Evolutionary conservation across 2,888 invertebrate species (phyloP).

Genomic region (Gari tellinella): DNA sequence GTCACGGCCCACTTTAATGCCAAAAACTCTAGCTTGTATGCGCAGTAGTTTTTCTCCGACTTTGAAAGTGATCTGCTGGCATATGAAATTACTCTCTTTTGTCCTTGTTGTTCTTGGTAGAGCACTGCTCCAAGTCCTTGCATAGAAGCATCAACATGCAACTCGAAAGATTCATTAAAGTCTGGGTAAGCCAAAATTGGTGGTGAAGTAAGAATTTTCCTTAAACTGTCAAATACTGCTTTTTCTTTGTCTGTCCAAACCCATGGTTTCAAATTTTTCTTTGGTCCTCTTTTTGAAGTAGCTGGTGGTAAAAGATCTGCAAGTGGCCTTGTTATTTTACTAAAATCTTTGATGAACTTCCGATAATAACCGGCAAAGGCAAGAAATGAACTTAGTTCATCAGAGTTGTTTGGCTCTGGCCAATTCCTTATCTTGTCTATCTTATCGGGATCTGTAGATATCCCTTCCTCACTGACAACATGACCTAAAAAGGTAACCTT

Average conservation of each 20-base stretch:
- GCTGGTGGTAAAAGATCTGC: conserved; percentile 12
- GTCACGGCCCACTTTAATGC: conserved; percentile 41
- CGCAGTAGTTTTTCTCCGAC: conserved; percentile 16
- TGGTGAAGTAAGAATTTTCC: no score
- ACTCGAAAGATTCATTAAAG: conserved; percentile 41
- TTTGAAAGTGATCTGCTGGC: conserved; percentile 12
- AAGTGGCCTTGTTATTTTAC: conserved; percentile 10
- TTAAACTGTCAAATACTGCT: conserved; percentile 10
- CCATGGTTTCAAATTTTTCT: neutral
- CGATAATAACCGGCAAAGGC: conserved; percentile 15
- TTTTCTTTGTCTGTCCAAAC: conserved; percentile 10
- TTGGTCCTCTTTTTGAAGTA: neutral
- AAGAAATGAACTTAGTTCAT: conserved; percentile 7
- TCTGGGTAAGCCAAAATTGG: no score
- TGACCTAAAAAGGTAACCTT: conserved; percentile 4
- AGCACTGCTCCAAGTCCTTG: conserved; percentile 44
- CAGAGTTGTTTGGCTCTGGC: conserved; percentile 2
- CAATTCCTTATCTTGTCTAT: conserved; percentile 21
- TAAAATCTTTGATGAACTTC: conserved; percentile 9
- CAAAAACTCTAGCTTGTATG: conserved; percentile 29
- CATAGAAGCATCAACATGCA: conserved; percentile 44
- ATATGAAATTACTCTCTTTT: no score
- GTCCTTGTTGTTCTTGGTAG: conserved; percentile 44
- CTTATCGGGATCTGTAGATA: no score
- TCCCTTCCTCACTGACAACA: no score